Evolutionary conservation across 2,888 invertebrate species (phyloP).

Genomic region (Sarcophaga caerulescens): DNA sequence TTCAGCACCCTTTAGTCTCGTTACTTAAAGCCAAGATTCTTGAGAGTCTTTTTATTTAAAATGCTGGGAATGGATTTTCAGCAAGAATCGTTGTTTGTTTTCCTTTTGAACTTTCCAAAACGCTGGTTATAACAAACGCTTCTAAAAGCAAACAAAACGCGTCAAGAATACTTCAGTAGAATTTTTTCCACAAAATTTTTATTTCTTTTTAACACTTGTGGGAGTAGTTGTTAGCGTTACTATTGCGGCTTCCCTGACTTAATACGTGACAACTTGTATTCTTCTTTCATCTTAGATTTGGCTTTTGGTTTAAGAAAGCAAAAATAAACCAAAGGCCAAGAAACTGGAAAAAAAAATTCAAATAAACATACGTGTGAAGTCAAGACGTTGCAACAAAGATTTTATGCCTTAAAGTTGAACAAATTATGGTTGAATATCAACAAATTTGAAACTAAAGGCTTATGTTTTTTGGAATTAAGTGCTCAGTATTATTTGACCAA

Average conservation of each 20-base stretch:
- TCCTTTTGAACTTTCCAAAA: slow-evolving; percentile 42
- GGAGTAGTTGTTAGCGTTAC: neutral
- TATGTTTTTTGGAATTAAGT: neutral
- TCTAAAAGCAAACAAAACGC: slow-evolving; percentile 53
- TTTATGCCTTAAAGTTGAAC: neutral
- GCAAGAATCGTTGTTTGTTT: slow-evolving; percentile 5
- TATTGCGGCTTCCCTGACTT: neutral
- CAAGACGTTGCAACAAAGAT: slow-evolving; percentile 16
- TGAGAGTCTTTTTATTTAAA: slow-evolving; percentile 58
- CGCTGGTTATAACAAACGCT: slow-evolving; percentile 16
- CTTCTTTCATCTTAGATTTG: neutral
- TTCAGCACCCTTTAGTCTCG: slow-evolving; percentile 29
- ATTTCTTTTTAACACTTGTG: neutral
- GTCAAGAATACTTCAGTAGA: slow-evolving; percentile 36
- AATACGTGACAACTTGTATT: neutral
- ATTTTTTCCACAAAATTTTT: neutral
- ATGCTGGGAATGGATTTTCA: slow-evolving; percentile 34
- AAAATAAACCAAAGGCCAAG: slow-evolving; percentile 27
- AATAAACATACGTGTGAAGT: slow-evolving; percentile 38
- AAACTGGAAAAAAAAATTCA: slow-evolving; percentile 31
- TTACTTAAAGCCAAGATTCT: slow-evolving; percentile 37
- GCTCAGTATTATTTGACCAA: too few relatives aligned
- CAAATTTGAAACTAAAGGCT: neutral
- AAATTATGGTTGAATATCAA: too few relatives aligned
- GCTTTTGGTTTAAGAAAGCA: slow-evolving; percentile 25